These are phyloP conservation scores for Oryzias melastigma DNA, from an alignment of 2,113 vertebrate species.

Conservation along the genomic window DNA sequence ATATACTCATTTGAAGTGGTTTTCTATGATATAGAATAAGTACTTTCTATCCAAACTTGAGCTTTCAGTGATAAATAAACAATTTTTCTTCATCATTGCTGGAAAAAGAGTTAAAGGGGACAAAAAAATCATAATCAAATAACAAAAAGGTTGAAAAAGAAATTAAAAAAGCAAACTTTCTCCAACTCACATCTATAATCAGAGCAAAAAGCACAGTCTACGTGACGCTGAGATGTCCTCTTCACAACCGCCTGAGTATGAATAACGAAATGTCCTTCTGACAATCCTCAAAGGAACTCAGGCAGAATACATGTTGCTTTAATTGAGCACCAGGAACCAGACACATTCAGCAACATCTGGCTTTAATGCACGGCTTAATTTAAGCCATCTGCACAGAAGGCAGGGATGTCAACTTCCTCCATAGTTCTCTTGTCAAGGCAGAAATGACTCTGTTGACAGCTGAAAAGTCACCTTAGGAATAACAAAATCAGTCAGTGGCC, in stretches of 20 bases:
- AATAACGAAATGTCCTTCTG: conserved; percentile 26
- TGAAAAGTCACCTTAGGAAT: conserved; percentile 29
- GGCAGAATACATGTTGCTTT: conserved; percentile 25
- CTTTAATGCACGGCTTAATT: conserved; percentile 36
- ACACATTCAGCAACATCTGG: conserved; percentile 47
- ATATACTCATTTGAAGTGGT: no score
- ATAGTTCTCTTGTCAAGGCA: conserved; percentile 28
- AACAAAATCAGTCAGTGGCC: conserved; percentile 28
- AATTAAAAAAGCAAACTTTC: no score
- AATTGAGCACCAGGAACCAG: conserved; percentile 2
- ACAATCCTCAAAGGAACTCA: conserved; percentile 22
- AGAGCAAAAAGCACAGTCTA: conserved; percentile 4
- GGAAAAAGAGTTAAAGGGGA: no score
- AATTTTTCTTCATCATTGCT: no score
- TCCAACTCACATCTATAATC: no score
- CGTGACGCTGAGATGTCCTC: conserved; percentile 8
- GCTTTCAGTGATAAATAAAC: no score
- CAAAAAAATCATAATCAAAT: no score
- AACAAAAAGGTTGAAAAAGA: no score
- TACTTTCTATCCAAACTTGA: no score
- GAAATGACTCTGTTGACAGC: conserved; percentile 36
- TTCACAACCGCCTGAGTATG: conserved; percentile 16
- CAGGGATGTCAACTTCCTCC: conserved; percentile 19
- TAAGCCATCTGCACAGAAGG: conserved; percentile 40
- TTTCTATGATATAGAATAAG: no score